These are phyloP conservation scores for Megalops atlanticus DNA, from an alignment of 2,113 vertebrate species.

Conservation along the genomic window DNA sequence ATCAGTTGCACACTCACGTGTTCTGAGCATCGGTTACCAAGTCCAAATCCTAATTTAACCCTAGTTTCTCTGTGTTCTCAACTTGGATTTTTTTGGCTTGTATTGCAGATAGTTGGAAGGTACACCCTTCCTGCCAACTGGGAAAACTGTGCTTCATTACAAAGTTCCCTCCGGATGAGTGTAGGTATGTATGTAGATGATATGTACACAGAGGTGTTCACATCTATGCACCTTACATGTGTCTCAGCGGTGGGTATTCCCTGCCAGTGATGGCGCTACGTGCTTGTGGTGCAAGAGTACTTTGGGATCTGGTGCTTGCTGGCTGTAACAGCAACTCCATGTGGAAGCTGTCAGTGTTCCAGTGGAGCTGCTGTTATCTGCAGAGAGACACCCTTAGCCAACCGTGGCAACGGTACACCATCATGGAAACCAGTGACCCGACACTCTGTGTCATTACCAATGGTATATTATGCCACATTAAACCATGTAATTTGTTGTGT, in stretches of 20 bases:
- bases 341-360: constrained; percentile 71
- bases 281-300: background rate
- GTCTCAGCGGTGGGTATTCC: background rate
- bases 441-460: background rate
- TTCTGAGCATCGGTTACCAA: constrained; percentile 35
- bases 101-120: background rate
- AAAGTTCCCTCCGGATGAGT: background rate
- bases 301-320: constrained; percentile 56
- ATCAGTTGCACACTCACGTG: constrained; percentile 41
- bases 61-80: constrained; percentile 4
- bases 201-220: too few species aligned
- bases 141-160: background rate
- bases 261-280: background rate
- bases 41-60: constrained; percentile 39
- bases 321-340: constrained; percentile 83
- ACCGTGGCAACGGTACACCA: background rate
- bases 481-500: background rate
- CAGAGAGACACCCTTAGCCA: constrained; percentile 54
- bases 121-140: background rate
- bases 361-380: constrained; percentile 79
- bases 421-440: background rate
- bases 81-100: constrained; percentile 25
- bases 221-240: background rate
- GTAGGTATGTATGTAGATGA: background rate
- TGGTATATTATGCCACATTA: background rate